Base-by-base conservation (phyloP, 2,888 invertebrate species). In the Agrotis segetum region DNA sequence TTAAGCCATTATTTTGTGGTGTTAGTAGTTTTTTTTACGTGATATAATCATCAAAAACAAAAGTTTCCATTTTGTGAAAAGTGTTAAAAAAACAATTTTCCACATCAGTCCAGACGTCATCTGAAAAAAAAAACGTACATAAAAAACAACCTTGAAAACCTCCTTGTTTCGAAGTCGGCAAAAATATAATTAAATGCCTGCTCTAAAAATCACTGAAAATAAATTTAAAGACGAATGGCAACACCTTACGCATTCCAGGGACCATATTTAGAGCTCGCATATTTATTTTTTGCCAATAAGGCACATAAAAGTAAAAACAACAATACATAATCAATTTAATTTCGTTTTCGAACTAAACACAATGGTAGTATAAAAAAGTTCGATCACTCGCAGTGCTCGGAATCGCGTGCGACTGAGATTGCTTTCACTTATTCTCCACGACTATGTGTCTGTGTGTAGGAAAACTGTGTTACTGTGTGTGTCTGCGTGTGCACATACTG, bases 371-470 rank as follows among this genome's bases (percentile, higher is more conserved):
- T 73, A 83, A 83, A 40, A 82, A 84, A 85, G 72, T 84, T 82
- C 67, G 71, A 76, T 79, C 68, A 77, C 53, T 63, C 58, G 47
- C 60, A 53, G n/a, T 63, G 55, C 68, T 66, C 52, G 68, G 74
- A 82, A 80, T 82, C 73, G 82, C 80, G 79, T 80, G 82, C 81
- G 69, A 71, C 81, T 66, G 50, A 77, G 82, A 72, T 81, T 79
- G 87, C 87, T 86, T 87, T 86, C 87, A 87, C 87, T 88, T 84
- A 85, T 84, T 77, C 79, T 82, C 79, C 68, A 40, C 29, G 21
- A 34, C 29, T 71, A 52, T 71, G 83, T 81, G 69, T 81, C 59
- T 79, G 75, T 78, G 74, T 67, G 58, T 68, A 61, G 61, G 67
- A 55, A 64, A 47, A 46, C n/a, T 44, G 44, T 52, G 19, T 66